A percentile compares a stretch with the other conserved stretches of the same genome.
Conservation (phyloP, 2,113 vertebrate genomes). For the Actenoides hombroni region DNA sequence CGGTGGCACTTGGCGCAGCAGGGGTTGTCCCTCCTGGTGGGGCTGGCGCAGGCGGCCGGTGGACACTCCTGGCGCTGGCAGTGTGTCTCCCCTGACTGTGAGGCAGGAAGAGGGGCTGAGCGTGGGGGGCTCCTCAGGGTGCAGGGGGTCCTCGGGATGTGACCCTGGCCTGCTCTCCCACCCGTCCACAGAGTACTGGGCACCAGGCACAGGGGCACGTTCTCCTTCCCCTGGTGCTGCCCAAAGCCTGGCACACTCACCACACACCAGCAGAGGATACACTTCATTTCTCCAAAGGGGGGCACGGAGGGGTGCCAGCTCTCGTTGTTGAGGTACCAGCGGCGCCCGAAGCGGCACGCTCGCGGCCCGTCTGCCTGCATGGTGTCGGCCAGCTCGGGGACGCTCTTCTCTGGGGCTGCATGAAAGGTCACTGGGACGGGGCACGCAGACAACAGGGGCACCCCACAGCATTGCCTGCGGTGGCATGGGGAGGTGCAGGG, state of each 20-base stretch:
- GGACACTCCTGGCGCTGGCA: slow-evolving; percentile 89
- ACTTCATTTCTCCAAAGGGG: slow-evolving; percentile 94
- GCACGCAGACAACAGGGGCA: accelerated
- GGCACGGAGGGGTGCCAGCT: slow-evolving; percentile 93
- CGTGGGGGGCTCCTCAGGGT: neutral
- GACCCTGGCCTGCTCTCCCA: neutral
- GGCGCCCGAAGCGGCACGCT: slow-evolving; percentile 92
- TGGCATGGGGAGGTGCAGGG: too few species aligned
- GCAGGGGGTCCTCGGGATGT: accelerated
- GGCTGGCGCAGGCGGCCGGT: slow-evolving; percentile 70
- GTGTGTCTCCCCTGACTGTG: slow-evolving; percentile 84
- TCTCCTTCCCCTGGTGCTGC: neutral
- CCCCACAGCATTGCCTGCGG: accelerated
- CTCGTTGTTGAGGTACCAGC: slow-evolving; percentile 92
- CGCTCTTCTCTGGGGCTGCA: slow-evolving; percentile 69
- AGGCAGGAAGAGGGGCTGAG: neutral
- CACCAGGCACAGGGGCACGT: accelerated
- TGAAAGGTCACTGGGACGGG: neutral
- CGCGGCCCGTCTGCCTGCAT: slow-evolving; percentile 91
- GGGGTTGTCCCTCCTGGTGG: slow-evolving; percentile 70
- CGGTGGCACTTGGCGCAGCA: slow-evolving; percentile 85
- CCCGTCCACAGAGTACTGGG: neutral
- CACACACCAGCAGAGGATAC: slow-evolving; percentile 97
- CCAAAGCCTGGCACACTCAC: slow-evolving; percentile 75
- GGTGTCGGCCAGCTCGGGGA: slow-evolving; percentile 81